Evolutionary conservation across 2,888 invertebrate genomes (phyloP).

Genomic region (Megaustenia siamemsis): DNA sequence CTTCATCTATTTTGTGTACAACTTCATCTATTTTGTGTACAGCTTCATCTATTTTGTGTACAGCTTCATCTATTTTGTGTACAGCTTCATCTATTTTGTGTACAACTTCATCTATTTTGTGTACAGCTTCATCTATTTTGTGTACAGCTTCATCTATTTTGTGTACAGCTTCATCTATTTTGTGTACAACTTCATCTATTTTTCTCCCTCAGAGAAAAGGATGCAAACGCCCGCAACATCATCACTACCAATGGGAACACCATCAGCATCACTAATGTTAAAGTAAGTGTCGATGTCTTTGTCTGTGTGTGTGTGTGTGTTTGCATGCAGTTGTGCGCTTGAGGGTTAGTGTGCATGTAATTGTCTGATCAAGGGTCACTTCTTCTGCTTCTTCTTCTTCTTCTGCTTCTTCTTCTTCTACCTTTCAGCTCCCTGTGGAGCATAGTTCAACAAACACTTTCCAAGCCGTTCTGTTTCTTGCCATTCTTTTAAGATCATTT

Average conservation of each 20-base stretch:
- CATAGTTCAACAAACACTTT: no score
- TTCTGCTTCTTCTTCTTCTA: constrained; percentile 30
- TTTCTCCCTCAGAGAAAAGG: constrained; percentile 49
- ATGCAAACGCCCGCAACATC: constrained; percentile 51
- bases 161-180: no score
- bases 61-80: no score
- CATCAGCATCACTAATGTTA: constrained; percentile 56
- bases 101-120: no score
- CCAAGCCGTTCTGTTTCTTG: constrained; percentile 17
- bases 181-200: not conserved
- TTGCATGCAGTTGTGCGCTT: not conserved
- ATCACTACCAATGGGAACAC: constrained; percentile 53
- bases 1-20: no score
- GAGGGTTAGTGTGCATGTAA: not conserved
- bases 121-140: no score
- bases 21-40: no score
- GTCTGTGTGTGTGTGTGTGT: not conserved
- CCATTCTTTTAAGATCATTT: constrained; percentile 1
- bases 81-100: no score
- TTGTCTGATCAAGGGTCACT: not conserved
- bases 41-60: no score
- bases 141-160: no score
- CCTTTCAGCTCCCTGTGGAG: no score
- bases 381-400: not conserved
- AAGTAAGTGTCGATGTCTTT: constrained; percentile 39